Conservation (phyloP, 2,888 invertebrate genomes). For the Trachelus iudaicus region DNA sequence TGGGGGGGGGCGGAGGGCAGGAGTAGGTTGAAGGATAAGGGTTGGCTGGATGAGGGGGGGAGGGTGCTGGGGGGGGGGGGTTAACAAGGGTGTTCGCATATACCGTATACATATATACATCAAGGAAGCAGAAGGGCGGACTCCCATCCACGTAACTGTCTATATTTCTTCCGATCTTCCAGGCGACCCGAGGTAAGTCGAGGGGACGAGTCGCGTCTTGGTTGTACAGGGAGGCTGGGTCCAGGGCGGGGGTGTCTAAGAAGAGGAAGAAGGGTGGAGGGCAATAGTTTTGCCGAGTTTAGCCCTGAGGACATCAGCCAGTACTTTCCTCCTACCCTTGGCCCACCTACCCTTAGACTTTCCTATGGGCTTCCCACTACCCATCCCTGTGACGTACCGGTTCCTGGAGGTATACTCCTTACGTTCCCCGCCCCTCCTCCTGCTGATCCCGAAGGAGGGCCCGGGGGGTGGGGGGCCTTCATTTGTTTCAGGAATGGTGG, state of each 20-base stretch:
- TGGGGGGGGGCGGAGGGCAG: no score
- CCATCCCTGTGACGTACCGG: background rate
- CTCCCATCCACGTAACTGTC: conserved; percentile 19
- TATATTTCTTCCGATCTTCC: conserved; percentile 17
- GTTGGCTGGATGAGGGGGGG: no score
- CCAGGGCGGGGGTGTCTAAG: background rate
- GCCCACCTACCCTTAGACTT: no score
- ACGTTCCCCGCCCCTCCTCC: conserved; percentile 24
- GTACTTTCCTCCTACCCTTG: conserved; percentile 27
- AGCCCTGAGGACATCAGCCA: conserved; percentile 50
- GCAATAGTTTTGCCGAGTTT: conserved; percentile 54
- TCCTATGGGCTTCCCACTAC: conserved; percentile 2
- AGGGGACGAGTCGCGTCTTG: background rate
- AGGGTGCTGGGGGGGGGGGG: no score
- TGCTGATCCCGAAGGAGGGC: conserved; percentile 40
- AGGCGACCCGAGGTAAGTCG: background rate
- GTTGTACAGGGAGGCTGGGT: background rate
- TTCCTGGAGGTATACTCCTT: background rate
- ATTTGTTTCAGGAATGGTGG: conserved; percentile 64
- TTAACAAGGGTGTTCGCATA: no score
- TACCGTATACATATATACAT: no score
- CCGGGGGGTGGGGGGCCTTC: conserved; percentile 58
- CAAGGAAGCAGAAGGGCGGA: conserved; percentile 27
- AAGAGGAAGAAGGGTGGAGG: conserved; percentile 15
- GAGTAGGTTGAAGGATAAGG: no score